phyloP scores from a whole-genome alignment of 2,797 vertebrate species.

The Pantherophis alleghaniensis region DNA sequence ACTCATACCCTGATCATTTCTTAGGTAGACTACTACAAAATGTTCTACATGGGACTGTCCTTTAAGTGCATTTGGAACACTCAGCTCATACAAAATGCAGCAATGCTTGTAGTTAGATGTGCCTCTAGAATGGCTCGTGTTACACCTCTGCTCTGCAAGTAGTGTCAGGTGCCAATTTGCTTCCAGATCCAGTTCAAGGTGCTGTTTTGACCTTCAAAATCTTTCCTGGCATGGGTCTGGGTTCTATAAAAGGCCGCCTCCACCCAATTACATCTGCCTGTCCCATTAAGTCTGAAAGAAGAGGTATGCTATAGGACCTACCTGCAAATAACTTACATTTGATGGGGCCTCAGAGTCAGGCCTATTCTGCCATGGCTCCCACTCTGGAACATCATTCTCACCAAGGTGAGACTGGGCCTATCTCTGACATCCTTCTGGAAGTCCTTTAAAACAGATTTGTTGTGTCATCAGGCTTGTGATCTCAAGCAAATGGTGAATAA shows the following conservation, averaged over 20 bases:
- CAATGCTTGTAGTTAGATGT: neutral
- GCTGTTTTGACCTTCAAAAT: neutral
- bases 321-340: neutral
- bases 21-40: neutral
- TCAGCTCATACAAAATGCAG: neutral
- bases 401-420: neutral
- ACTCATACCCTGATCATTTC: neutral
- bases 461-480: neutral
- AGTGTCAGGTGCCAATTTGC: neutral
- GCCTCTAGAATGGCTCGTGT: neutral
- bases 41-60: neutral
- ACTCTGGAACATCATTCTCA: neutral
- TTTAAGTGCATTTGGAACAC: neutral
- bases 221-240: neutral
- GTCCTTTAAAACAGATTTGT: neutral
- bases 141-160: neutral
- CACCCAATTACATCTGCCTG: neutral
- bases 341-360: neutral
- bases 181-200: neutral
- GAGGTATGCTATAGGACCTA: neutral
- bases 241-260: neutral
- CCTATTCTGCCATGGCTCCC: neutral
- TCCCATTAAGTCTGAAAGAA: neutral
- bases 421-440: neutral
- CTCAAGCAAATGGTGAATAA: neutral